Evolutionary conservation across 2,888 invertebrate genomes (phyloP).

Genomic region (Calameuta pallipes): DNA sequence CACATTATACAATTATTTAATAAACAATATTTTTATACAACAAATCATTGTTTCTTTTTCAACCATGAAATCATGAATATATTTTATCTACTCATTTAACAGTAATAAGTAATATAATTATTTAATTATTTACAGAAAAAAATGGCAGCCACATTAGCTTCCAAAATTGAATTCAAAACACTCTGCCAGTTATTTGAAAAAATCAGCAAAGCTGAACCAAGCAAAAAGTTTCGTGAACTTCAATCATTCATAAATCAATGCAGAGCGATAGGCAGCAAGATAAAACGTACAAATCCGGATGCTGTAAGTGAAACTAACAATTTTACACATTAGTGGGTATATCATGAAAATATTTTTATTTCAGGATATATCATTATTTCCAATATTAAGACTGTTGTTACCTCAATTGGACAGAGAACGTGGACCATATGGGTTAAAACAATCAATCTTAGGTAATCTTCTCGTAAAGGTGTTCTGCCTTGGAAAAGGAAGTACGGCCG

Average conservation of each 20-base stretch:
- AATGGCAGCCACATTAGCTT: constrained; percentile 39
- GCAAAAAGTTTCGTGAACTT: constrained; percentile 68
- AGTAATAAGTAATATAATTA: neutral
- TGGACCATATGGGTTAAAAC: constrained; percentile 85
- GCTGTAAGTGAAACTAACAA: constrained; percentile 47
- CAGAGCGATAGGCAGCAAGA: constrained; percentile 60
- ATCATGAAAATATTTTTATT: constrained; percentile 37
- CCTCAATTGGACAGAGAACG: constrained; percentile 85
- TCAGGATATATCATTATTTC: constrained; percentile 74
- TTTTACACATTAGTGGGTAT: constrained; percentile 5
- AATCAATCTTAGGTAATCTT: constrained; percentile 77
- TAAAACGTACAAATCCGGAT: constrained; percentile 51
- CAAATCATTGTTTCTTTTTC: neutral
- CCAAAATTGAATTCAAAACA: constrained; percentile 67
- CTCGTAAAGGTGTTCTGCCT: constrained; percentile 83
- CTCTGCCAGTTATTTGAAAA: constrained; percentile 75
- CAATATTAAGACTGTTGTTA: constrained; percentile 81
- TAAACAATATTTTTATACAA: constrained; percentile 13
- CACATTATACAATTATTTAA: constrained; percentile 3
- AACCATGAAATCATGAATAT: neutral
- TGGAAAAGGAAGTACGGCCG: constrained; percentile 73
- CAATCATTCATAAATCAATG: constrained; percentile 68
- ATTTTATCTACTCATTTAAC: neutral
- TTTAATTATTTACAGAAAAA: neutral
- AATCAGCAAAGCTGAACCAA: constrained; percentile 67